Conservation (phyloP, 1,140 invertebrate species). For the Drosophila busckii region DNA sequence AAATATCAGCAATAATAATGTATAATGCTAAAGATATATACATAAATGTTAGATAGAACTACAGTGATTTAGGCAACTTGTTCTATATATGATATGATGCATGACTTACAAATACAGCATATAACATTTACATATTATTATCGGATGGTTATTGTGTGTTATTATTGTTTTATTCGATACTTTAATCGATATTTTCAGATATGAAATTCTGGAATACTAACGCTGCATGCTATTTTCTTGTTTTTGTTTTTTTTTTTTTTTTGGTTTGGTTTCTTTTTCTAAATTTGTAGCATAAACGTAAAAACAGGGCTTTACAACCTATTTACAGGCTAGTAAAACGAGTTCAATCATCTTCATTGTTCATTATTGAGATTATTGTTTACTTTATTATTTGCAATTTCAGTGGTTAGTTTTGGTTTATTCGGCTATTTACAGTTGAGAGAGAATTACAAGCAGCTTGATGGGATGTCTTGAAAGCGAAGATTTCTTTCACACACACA, state of each 20-base stretch:
- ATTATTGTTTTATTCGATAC: neutral
- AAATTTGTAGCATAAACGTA: constrained; percentile 61
- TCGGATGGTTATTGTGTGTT: neutral
- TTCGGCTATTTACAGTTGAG: too few species aligned
- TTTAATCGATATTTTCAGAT: constrained; percentile 50
- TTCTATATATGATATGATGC: too few species aligned
- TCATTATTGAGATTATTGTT: constrained; percentile 13
- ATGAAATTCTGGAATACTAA: constrained; percentile 77
- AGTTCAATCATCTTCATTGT: constrained; percentile 78
- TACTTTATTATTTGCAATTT: neutral
- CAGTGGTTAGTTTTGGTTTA: constrained; percentile 14
- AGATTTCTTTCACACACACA: neutral
- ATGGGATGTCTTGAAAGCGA: too few species aligned
- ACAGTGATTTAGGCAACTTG: too few species aligned
- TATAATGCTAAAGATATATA: too few species aligned
- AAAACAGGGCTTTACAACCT: constrained; percentile 79
- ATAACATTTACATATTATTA: too few species aligned
- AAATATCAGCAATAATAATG: constrained; percentile 56
- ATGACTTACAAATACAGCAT: too few species aligned
- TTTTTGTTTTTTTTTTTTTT: constrained; percentile 48
- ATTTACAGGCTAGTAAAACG: constrained; percentile 79
- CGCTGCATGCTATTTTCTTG: constrained; percentile 68
- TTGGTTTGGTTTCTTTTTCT: constrained; percentile 2
- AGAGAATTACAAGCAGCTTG: too few species aligned
- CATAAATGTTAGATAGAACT: too few species aligned